Conservation (phyloP, 2,797 vertebrate species). For the Ctenochaetus hawaiiensis region DNA sequence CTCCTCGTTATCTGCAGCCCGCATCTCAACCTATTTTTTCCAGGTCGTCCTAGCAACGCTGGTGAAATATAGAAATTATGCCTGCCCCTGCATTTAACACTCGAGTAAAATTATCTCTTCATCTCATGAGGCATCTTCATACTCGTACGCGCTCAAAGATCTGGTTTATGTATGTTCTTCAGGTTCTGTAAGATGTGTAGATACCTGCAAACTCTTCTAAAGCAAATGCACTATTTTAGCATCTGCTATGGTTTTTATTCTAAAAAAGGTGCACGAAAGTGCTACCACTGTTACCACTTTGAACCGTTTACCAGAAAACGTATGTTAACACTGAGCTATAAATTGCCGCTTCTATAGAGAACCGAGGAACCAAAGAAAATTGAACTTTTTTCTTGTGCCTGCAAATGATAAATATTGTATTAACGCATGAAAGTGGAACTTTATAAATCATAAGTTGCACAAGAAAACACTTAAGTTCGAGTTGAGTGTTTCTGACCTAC, state of each 20-base stretch:
- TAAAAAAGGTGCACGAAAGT: slow-evolving; percentile 32
- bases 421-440: not conserved
- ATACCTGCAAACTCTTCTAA: slow-evolving; percentile 47
- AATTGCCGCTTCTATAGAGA: slow-evolving; percentile 5
- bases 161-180: slow-evolving; percentile 44
- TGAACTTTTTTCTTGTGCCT: not conserved
- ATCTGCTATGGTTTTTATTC: slow-evolving; percentile 36
- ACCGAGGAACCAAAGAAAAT: not conserved
- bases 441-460: not conserved
- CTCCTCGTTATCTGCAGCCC: slow-evolving; percentile 80
- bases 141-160: slow-evolving; percentile 53
- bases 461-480: not conserved
- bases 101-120: slow-evolving; percentile 76
- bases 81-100: slow-evolving; percentile 73
- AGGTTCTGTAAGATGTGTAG: slow-evolving; percentile 61
- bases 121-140: slow-evolving; percentile 78
- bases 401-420: not conserved
- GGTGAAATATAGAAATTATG: slow-evolving; percentile 72
- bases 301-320: slow-evolving; percentile 28
- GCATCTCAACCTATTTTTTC: slow-evolving; percentile 86
- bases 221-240: slow-evolving; percentile 62
- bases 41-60: slow-evolving; percentile 85
- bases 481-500: not conserved
- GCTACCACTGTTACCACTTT: slow-evolving; percentile 21
- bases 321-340: not conserved